Base-by-base conservation (phyloP, 2,888 invertebrate species). In the Tiliacea aurago region DNA sequence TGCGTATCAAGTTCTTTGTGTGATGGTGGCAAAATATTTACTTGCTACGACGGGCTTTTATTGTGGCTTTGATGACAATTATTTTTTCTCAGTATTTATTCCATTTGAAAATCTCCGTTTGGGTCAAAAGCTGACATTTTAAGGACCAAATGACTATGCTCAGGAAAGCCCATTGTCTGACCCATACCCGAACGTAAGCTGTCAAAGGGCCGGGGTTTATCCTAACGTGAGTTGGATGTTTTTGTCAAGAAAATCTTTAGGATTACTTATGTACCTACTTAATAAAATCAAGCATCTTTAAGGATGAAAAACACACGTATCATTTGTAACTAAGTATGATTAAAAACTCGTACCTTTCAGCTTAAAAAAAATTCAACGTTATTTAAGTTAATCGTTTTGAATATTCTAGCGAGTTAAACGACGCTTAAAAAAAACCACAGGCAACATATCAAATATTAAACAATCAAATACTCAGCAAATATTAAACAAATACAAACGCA, bases 111-210 rank as follows among this genome's bases (percentile, higher is more conserved):
- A 59, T 49, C 4, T 61, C 41, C 41, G 15, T 33, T 33, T 18
- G n/a, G 41, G n/a, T 33, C 49, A 49, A 49, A 61, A 10, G 28
- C 18, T 56, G 47, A 49, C n/a, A 74, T 74, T 49, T 18, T 71
- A 58, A 47, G 47, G 28, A 58, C 13, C n/a, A 47, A 73, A 56
- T 73, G 47, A 28, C 47, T 13, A 49, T n/a, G 28, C 41, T 4
- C 13, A 5, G 11, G n/a, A 28, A 41, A 18, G 2, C 10, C 6
- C 4, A 41, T 74, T 73, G 47, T 49, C 37, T 13, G 41, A 28
- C n/a, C 41, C n/a, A 28, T 28, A 72, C 10, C 41, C n/a, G 7
- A 43, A 75, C 10, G 15, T 72, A 23, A 33, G 33, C 61, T 2
- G n/a, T 33, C 1, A 62, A 33, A 49, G 43, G 43, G 33, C n/a